Evolutionary conservation across 2,113 vertebrate genomes (phyloP), one percentile per base, ranked within the genome.

Genomic region (Nesogale talazaci): DNA sequence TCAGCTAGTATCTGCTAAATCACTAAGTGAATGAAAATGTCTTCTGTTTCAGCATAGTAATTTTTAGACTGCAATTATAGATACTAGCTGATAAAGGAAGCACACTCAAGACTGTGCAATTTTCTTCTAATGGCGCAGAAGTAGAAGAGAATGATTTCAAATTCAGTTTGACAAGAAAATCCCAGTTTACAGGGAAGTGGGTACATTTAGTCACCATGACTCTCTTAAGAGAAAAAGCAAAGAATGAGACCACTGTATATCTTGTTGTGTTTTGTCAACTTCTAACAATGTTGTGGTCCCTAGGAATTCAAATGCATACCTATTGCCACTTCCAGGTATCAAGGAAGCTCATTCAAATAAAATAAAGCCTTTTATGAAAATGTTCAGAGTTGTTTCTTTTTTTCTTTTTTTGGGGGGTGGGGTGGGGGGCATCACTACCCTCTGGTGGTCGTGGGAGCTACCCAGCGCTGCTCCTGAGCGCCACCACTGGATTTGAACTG

Each of bases 371-470:
- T 85, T 86, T 59, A 74, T 87, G 69, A 93, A 95, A 92, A 94
- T 95, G 94, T 95, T 96, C 77, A 84, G 86, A 96, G 90, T 85
- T n/a, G n/a, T n/a, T n/a, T n/a, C n/a, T n/a, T n/a, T n/a, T n/a
- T n/a, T n/a, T n/a, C n/a, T n/a, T n/a, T n/a, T n/a, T n/a, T n/a
- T n/a, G n/a, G n/a, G n/a, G n/a, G n/a, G n/a, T n/a, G n/a, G n/a
- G n/a, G n/a, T n/a, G n/a, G n/a, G n/a, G n/a, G n/a, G n/a, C n/a
- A n/a, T n/a, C n/a, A n/a, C n/a, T n/a, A n/a, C n/a, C n/a, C n/a
- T n/a, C n/a, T n/a, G n/a, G n/a, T n/a, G n/a, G n/a, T n/a, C n/a
- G n/a, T n/a, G n/a, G n/a, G n/a, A n/a, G n/a, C n/a, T n/a, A n/a
- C n/a, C n/a, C n/a, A n/a, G n/a, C n/a, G n/a, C n/a, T n/a, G n/a